Evolutionary conservation across 2,888 invertebrate genomes (phyloP), one percentile per base, ranked within the genome.

Genomic region (Thymelicus lineola): DNA sequence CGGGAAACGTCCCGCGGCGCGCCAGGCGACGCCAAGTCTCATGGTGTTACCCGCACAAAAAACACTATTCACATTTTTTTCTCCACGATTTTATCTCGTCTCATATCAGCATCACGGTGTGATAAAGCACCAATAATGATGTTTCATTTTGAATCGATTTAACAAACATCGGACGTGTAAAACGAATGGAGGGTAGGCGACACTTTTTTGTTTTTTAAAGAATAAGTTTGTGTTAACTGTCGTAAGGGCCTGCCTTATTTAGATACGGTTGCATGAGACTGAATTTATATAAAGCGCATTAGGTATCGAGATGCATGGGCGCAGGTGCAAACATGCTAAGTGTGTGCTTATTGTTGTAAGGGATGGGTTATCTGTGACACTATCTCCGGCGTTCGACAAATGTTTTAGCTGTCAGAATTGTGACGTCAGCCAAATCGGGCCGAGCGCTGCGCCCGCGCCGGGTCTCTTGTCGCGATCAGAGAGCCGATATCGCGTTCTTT

Each of bases 281-380:
- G 45, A n/a, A 20, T 62, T 68, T 62, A 57, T 62, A 53, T 58
- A 17, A 12, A 48, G 9, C 36, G 9, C 17, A 50, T 61, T 45
- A 36, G 61, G 35, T 55, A 68, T 68, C 86, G 79, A 82, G 82
- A 80, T 77, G 80, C 85, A 90, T 91, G 77, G 84, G 83, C 83
- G 78, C 93, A 93, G 93, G 93, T 93, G 93, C 92, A 93, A 93
- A 93, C 92, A 92, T 90, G 91, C 88, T 92, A 93, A 93, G 92
- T 93, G 92, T 92, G 82, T 91, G 92, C 90, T 90, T 87, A 93
- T 93, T 93, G 92, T 93, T 91, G 87, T 91, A 90, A 91, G 90
- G 92, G 93, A 89, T 89, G 88, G 86, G 86, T 93, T 93, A 93
- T 93, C 93, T 87, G 87, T 93, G 93, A 93, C 93, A 93, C 92